Evolutionary conservation across 1,140 invertebrate species (phyloP).

Genomic region (Cotesia chilonis): DNA sequence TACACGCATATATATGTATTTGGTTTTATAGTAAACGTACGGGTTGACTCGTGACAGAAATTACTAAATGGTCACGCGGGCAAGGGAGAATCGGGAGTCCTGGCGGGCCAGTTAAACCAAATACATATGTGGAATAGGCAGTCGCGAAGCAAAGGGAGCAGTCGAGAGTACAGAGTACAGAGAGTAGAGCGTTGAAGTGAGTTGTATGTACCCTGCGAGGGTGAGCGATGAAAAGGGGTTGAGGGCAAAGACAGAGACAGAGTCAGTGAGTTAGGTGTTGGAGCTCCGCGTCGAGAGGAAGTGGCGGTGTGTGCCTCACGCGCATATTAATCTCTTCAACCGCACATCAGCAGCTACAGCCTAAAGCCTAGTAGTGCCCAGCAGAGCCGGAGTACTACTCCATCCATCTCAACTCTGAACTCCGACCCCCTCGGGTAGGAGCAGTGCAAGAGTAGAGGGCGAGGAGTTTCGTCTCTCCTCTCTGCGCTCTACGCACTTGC

Average conservation of each 20-base stretch:
- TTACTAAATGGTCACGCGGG: constrained; percentile 55
- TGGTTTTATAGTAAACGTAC: constrained; percentile 42
- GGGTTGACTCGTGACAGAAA: constrained; percentile 65
- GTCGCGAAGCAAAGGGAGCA: constrained; percentile 22
- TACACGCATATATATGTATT: constrained; percentile 21
- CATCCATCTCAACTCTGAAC: no score
- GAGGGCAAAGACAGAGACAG: constrained; percentile 15
- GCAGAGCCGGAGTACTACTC: constrained; percentile 42
- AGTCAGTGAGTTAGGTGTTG: neutral
- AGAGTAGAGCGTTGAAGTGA: neutral
- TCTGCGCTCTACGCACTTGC: constrained; percentile 58
- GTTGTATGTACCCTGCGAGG: neutral
- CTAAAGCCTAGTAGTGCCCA: constrained; percentile 33
- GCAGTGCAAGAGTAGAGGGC: no score
- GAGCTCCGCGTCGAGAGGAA: constrained; percentile 11
- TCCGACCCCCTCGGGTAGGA: no score
- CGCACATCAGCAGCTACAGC: constrained; percentile 58
- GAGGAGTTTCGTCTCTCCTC: constrained; percentile 39
- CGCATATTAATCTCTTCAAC: constrained; percentile 64
- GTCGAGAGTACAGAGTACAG: neutral
- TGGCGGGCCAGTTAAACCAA: constrained; percentile 23
- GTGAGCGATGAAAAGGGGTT: neutral
- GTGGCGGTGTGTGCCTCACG: constrained; percentile 46
- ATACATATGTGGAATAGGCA: constrained; percentile 14
- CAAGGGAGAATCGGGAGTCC: constrained; percentile 35